Conservation (phyloP, 2,797 vertebrate species). For the Labeo calbasu region DNA sequence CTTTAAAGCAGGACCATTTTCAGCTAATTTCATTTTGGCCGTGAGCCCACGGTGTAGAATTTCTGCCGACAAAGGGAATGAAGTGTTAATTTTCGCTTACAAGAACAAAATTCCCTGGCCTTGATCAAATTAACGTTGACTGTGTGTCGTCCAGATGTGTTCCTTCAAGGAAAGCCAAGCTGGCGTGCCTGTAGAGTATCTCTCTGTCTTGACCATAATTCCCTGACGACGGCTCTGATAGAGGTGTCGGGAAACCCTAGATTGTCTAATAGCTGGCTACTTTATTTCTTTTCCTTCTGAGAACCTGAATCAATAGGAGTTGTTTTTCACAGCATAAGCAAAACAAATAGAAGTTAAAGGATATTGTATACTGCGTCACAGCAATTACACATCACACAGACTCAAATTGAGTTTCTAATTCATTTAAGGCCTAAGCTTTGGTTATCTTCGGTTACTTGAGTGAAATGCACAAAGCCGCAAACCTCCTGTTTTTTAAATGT, state of each 20-base stretch:
- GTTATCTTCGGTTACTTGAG: slow-evolving; percentile 68
- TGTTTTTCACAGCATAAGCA: slow-evolving; percentile 86
- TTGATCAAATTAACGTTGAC: slow-evolving; percentile 82
- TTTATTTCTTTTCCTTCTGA: slow-evolving; percentile 69
- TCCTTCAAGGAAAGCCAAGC: slow-evolving; percentile 79
- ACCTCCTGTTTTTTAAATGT: slow-evolving; percentile 35
- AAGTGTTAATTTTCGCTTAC: slow-evolving; percentile 89
- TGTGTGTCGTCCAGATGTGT: slow-evolving; percentile 75
- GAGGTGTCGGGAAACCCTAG: slow-evolving; percentile 79
- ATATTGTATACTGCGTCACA: slow-evolving; percentile 50
- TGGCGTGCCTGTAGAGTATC: slow-evolving; percentile 69
- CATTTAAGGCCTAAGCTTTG: slow-evolving; percentile 70
- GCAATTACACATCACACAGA: slow-evolving; percentile 68
- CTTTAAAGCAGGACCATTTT: slow-evolving; percentile 71
- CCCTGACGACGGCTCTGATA: slow-evolving; percentile 75
- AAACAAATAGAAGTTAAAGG: slow-evolving; percentile 68
- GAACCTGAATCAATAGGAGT: slow-evolving; percentile 77
- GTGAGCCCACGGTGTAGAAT: slow-evolving; percentile 79
- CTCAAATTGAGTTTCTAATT: slow-evolving; percentile 69
- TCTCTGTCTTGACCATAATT: slow-evolving; percentile 78
- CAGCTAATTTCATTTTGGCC: slow-evolving; percentile 74
- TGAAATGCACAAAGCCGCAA: slow-evolving; percentile 47
- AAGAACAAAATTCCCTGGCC: slow-evolving; percentile 79
- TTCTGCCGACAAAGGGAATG: slow-evolving; percentile 85
- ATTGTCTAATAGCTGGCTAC: slow-evolving; percentile 72